Evolutionary conservation across 2,888 invertebrate genomes (phyloP).

Genomic region (Torymus tubicola): DNA sequence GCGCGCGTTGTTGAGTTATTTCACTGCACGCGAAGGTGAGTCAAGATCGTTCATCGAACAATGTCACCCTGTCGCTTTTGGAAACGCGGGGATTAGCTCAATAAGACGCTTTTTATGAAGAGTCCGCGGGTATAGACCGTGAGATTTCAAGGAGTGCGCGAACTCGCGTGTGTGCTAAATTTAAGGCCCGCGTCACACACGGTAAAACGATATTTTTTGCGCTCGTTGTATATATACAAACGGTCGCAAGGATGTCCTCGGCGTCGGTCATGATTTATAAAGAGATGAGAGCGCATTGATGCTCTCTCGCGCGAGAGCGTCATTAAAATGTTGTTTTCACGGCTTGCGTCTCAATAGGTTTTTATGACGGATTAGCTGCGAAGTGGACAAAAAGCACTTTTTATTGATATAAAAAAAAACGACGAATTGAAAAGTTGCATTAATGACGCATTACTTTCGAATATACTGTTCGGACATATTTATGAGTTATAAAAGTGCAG

Average conservation of each 20-base stretch:
- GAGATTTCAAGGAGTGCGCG: conserved; percentile 13
- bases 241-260: conserved; percentile 26
- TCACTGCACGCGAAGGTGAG: conserved; percentile 30
- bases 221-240: conserved; percentile 1
- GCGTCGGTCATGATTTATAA: conserved; percentile 45
- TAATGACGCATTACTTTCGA: conserved; percentile 50
- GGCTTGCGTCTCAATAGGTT: conserved; percentile 55
- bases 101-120: conserved; percentile 39
- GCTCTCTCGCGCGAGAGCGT: neutral
- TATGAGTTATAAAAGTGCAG: conserved; percentile 41
- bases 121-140: neutral
- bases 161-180: conserved; percentile 37
- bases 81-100: conserved; percentile 35
- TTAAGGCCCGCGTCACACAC: conserved; percentile 41
- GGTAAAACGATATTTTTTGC: neutral
- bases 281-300: conserved; percentile 20
- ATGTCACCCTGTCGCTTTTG: conserved; percentile 35
- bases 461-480: conserved; percentile 39
- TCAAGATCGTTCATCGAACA: conserved; percentile 49
- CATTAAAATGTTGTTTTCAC: conserved; percentile 48
- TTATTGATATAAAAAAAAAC: conserved; percentile 41
- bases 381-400: conserved; percentile 4
- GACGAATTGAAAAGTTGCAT: conserved; percentile 51
- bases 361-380: conserved; percentile 59
- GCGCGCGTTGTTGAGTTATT: conserved; percentile 32